phyloP scores from a whole-genome alignment of 2,888 invertebrate species.

The Pecten maximus region DNA sequence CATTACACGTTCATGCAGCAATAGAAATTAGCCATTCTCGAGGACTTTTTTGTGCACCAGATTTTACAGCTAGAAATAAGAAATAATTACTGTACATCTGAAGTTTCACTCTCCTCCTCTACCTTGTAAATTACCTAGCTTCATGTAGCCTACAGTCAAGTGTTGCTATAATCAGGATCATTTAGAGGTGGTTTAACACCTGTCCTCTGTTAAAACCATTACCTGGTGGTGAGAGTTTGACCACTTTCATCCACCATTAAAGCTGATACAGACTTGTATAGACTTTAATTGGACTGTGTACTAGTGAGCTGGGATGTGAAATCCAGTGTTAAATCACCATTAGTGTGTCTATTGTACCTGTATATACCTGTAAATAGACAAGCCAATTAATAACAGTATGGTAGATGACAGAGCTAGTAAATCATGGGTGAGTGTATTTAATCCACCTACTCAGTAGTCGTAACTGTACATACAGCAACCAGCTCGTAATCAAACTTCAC shows the following conservation, averaged over 20 bases:
- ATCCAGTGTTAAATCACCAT: not conserved
- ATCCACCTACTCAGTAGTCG: not conserved
- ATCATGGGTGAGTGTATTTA: not conserved
- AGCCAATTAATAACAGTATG: not conserved
- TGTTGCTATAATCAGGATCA: not conserved
- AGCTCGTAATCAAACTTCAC: not conserved
- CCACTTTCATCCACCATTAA: not conserved
- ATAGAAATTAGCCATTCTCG: not conserved
- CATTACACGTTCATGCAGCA: not conserved
- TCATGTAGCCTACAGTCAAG: not conserved
- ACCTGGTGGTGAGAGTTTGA: not conserved
- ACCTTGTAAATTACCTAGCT: not conserved
- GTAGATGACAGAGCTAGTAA: not conserved
- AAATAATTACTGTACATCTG: not conserved
- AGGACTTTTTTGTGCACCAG: not conserved
- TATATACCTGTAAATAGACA: not conserved
- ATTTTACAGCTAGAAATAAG: not conserved
- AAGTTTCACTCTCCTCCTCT: not conserved
- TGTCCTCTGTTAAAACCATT: constrained; percentile 4
- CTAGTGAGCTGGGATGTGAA: not conserved
- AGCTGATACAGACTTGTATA: not conserved
- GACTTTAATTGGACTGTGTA: not conserved
- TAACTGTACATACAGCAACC: not conserved
- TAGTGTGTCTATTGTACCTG: not conserved
- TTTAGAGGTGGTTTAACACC: not conserved